Conservation (phyloP, 2,113 vertebrate genomes). For the Pungitius pungitius region DNA sequence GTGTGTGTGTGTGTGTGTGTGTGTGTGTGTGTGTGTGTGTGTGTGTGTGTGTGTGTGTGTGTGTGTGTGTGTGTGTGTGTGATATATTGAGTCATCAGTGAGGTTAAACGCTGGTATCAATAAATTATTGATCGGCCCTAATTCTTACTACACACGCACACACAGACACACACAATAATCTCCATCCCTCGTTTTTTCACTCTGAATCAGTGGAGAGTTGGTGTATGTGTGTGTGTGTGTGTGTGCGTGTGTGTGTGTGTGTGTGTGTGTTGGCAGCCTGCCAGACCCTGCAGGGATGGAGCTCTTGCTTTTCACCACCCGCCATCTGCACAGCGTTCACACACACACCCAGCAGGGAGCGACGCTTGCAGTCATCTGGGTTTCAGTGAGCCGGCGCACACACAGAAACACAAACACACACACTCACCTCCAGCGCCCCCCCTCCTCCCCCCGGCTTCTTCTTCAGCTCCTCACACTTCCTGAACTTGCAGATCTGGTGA, state of each 20-base stretch:
- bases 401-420: constrained; percentile 22
- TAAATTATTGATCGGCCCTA: constrained; percentile 67
- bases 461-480: constrained; percentile 98
- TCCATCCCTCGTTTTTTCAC: constrained; percentile 46
- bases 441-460: constrained; percentile 91
- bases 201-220: constrained; percentile 46
- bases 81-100: constrained; percentile 60
- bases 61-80: constrained; percentile 5
- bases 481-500: constrained; percentile 99
- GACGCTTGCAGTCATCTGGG: constrained; percentile 54
- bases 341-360: constrained; percentile 52
- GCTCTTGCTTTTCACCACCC: constrained; percentile 66
- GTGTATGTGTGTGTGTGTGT: constrained; percentile 43
- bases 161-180: constrained; percentile 45
- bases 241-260: constrained; percentile 30
- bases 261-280: constrained; percentile 55
- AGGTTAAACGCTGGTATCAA: constrained; percentile 63
- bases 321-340: constrained; percentile 65
- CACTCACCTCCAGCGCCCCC: constrained; percentile 87
- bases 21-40: constrained; percentile 23
- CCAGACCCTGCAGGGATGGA: constrained; percentile 61
- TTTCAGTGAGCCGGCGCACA: constrained; percentile 46
- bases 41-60: constrained; percentile 13
- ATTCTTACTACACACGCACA: constrained; percentile 49
- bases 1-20: constrained; percentile 20